These are phyloP conservation scores for Neosilurus mollespiculum DNA, from an alignment of 2,797 vertebrate species.

Conservation along the genomic window DNA sequence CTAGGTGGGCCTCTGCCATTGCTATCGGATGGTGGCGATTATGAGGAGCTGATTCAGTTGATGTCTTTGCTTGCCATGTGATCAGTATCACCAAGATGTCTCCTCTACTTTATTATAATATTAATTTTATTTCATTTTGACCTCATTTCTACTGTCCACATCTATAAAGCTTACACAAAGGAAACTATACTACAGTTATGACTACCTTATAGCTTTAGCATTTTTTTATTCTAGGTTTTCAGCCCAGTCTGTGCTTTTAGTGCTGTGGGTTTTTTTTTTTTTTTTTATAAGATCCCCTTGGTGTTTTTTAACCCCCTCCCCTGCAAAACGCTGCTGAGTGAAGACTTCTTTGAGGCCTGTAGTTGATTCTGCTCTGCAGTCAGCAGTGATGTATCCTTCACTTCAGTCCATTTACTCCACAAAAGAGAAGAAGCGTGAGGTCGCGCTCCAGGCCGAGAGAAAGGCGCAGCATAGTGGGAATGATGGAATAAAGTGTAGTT, in stretches of 20 bases:
- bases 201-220: neutral
- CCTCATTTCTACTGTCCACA: neutral
- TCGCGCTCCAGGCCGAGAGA: conserved; percentile 42
- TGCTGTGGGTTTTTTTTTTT: too few relatives aligned
- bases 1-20: conserved; percentile 30
- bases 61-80: neutral
- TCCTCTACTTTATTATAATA: neutral
- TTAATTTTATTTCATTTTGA: neutral
- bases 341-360: conserved; percentile 2
- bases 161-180: neutral
- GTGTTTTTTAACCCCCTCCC: neutral
- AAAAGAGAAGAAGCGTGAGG: conserved; percentile 33
- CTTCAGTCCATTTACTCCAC: conserved; percentile 44
- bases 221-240: conserved; percentile 1
- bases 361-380: conserved; percentile 27
- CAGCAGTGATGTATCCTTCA: conserved; percentile 41
- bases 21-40: neutral
- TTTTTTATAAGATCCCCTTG: neutral
- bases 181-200: neutral
- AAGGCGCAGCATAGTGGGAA: conserved; percentile 17
- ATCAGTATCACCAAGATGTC: neutral
- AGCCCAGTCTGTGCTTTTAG: neutral
- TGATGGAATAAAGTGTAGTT: conserved; percentile 55
- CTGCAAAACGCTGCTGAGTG: conserved; percentile 11
- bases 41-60: neutral